Conservation (phyloP, 2,797 vertebrate genomes). For the Heliangelus exortis region DNA sequence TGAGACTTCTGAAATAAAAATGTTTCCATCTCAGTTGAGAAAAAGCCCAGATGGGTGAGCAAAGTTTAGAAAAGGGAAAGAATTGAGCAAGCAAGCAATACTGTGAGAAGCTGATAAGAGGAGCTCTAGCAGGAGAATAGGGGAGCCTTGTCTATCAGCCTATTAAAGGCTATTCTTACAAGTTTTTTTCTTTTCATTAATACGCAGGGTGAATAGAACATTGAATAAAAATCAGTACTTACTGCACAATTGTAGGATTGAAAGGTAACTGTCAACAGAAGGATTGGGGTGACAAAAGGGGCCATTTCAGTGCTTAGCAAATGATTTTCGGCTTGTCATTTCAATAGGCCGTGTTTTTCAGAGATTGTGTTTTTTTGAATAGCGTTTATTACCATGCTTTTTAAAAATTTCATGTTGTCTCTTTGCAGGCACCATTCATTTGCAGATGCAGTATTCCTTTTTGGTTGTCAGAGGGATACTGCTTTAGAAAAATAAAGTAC, state of each 20-base stretch:
- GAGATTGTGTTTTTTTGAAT: conserved; percentile 85
- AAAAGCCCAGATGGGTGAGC: conserved; percentile 49
- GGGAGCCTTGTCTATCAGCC: conserved; percentile 85
- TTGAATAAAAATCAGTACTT: conserved; percentile 89
- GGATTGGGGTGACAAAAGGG: conserved; percentile 83
- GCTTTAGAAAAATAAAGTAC: conserved; percentile 65
- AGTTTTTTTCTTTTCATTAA: conserved; percentile 85
- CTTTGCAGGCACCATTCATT: conserved; percentile 71
- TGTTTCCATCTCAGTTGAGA: conserved; percentile 62
- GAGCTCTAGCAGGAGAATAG: conserved; percentile 77
- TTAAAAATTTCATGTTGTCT: conserved; percentile 71
- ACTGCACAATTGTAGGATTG: conserved; percentile 87
- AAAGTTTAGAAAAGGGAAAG: conserved; percentile 63
- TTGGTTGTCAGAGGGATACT: conserved; percentile 54
- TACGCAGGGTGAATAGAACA: conserved; percentile 84
- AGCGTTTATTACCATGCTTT: conserved; percentile 79
- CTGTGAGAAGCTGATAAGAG: conserved; percentile 89
- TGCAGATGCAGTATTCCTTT: conserved; percentile 63
- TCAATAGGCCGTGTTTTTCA: conserved; percentile 85
- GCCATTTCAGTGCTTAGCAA: conserved; percentile 81
- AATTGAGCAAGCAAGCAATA: conserved; percentile 72
- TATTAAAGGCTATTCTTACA: conserved; percentile 88
- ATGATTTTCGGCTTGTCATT: conserved; percentile 86
- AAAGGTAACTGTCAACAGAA: conserved; percentile 91
- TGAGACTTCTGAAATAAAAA: conserved; percentile 53